A percentile compares a stretch with the other conserved stretches of the same genome.
phyloP scores from a whole-genome alignment of 2,113 vertebrate species.

The Forbesichthys papilliferus region DNA sequence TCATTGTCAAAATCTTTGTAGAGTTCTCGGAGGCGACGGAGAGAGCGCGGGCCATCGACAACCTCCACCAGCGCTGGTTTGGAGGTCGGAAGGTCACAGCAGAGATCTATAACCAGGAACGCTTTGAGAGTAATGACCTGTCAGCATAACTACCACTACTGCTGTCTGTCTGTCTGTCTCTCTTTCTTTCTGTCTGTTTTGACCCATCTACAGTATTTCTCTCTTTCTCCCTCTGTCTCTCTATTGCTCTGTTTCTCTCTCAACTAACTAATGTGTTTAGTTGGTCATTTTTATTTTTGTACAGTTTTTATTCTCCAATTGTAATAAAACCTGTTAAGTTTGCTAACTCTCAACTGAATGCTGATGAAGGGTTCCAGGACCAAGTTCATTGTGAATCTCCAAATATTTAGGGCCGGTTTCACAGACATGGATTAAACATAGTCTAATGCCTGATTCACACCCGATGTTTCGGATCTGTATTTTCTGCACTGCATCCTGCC shows the following conservation, averaged over 20 bases:
- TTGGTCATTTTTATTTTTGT: background rate
- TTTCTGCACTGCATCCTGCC: no score
- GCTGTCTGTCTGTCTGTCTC: slow-evolving; percentile 1
- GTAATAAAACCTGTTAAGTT: background rate
- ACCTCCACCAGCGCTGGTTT: slow-evolving; percentile 97
- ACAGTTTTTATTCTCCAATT: background rate
- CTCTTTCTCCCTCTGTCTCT: background rate
- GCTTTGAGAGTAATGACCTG: slow-evolving; percentile 95
- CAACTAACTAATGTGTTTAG: background rate
- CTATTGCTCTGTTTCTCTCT: background rate
- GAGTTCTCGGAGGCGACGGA: slow-evolving; percentile 94
- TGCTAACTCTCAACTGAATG: background rate
- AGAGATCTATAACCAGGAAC: slow-evolving; percentile 96
- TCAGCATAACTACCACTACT: slow-evolving; percentile 79
- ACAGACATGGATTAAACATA: no score
- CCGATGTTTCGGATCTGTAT: no score
- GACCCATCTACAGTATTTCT: background rate
- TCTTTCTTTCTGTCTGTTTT: slow-evolving; percentile 1
- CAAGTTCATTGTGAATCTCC: no score
- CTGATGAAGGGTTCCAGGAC: no score
- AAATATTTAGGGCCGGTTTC: no score
- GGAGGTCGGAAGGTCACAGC: slow-evolving; percentile 95
- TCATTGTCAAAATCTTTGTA: slow-evolving; percentile 98
- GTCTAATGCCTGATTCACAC: no score
- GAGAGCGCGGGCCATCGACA: slow-evolving; percentile 98